phyloP scores from a whole-genome alignment of 2,888 invertebrate genomes.

The Caprella mutica region DNA sequence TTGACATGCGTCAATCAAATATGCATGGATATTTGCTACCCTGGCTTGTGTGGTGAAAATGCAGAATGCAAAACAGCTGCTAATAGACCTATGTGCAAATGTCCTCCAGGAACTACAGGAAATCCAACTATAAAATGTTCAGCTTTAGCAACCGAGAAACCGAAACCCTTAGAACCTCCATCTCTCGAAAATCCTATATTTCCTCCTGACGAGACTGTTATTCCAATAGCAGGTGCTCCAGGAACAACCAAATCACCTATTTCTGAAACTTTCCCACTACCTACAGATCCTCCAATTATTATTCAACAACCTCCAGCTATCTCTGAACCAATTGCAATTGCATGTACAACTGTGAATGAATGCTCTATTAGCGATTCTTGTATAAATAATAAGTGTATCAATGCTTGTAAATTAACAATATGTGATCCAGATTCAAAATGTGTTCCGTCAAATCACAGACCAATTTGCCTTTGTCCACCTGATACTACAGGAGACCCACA shows the following conservation, averaged over 20 bases:
- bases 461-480: conserved; percentile 79
- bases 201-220: conserved; percentile 1
- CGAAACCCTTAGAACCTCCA: conserved; percentile 6
- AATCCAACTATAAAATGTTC: conserved; percentile 39
- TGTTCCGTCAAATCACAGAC: conserved; percentile 58
- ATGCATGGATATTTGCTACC: conserved; percentile 63
- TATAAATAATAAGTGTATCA: conserved; percentile 57
- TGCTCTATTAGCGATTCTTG: conserved; percentile 59
- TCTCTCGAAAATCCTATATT: background rate
- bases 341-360: conserved; percentile 63
- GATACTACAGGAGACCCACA: conserved; percentile 12
- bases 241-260: background rate
- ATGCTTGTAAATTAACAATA: conserved; percentile 58
- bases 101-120: conserved; percentile 39
- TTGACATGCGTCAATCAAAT: conserved; percentile 59
- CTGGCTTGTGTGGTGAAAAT: conserved; percentile 44
- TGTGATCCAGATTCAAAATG: conserved; percentile 72
- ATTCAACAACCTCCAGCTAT: too few relatives aligned
- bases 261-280: background rate
- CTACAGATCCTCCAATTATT: too few relatives aligned
- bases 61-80: conserved; percentile 37
- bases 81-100: conserved; percentile 38
- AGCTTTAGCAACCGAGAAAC: conserved; percentile 42
- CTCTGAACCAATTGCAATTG: conserved; percentile 40
- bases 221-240: background rate